These are phyloP conservation scores for Penelope pileata DNA, from an alignment of 2,113 vertebrate species.

Conservation along the genomic window DNA sequence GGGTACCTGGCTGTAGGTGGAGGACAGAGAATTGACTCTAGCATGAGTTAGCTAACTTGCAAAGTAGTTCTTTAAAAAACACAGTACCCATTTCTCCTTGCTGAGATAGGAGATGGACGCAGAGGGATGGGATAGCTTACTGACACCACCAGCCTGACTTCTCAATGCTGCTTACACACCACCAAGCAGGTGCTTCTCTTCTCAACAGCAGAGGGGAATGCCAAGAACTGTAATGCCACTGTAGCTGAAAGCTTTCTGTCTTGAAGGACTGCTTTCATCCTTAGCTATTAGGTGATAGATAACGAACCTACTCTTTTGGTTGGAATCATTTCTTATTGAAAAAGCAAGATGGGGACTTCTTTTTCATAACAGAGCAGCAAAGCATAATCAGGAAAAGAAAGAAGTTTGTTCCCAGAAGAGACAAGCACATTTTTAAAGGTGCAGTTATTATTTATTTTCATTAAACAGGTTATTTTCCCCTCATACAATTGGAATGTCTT, in stretches of 20 bases:
- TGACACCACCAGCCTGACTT: not conserved
- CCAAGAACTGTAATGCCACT: not conserved
- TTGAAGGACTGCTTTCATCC: not conserved
- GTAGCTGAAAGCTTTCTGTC: not conserved
- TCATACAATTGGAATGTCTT: not conserved
- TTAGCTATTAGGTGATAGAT: not conserved
- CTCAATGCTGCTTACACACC: not conserved
- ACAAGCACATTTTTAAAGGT: not conserved
- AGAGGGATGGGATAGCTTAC: not conserved
- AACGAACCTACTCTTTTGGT: not conserved
- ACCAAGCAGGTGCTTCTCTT: not conserved
- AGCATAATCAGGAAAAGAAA: not conserved
- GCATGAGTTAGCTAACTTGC: not conserved
- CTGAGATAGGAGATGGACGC: not conserved
- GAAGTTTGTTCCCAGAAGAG: not conserved
- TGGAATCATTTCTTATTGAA: not conserved
- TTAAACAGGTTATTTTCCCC: not conserved
- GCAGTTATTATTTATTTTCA: conserved; percentile 9
- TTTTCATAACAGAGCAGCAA: not conserved
- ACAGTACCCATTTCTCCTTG: not conserved
- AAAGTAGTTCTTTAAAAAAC: not conserved
- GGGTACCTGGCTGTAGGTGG: not conserved
- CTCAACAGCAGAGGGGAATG: not conserved
- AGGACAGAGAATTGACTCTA: not conserved
- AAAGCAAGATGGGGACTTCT: not conserved